These are phyloP conservation scores for Callaeas wilsoni DNA, from an alignment of 2,113 vertebrate species.

Conservation along the genomic window DNA sequence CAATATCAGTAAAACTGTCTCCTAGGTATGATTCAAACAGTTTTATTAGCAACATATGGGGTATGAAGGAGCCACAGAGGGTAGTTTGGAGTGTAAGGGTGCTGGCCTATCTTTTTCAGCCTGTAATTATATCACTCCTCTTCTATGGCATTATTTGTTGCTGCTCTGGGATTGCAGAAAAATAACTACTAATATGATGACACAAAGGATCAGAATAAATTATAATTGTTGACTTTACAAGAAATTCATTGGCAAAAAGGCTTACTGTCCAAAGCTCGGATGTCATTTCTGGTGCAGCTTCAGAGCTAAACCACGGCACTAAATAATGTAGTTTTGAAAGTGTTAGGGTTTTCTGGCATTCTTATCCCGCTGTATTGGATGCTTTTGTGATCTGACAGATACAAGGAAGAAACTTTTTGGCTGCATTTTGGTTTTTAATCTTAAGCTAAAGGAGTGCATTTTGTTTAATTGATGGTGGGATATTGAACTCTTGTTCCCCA, in stretches of 20 bases:
- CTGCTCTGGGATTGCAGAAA: constrained; percentile 69
- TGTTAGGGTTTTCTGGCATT: background rate
- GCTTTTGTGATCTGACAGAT: background rate
- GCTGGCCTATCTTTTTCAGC: constrained; percentile 67
- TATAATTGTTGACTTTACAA: constrained; percentile 65
- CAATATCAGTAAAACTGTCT: constrained; percentile 72
- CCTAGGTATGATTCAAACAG: constrained; percentile 73
- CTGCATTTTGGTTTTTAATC: background rate
- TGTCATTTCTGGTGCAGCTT: constrained; percentile 23
- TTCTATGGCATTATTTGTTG: constrained; percentile 69
- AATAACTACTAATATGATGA: constrained; percentile 66
- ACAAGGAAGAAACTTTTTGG: background rate
- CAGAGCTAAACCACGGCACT: background rate
- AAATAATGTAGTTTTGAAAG: background rate
- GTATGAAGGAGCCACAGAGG: constrained; percentile 70
- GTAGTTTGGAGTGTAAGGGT: constrained; percentile 68
- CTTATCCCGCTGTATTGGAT: background rate
- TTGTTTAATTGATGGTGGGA: background rate
- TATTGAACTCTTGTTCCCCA: constrained; percentile 17
- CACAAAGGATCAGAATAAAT: constrained; percentile 70
- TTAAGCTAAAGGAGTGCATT: background rate
- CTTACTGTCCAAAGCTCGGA: background rate
- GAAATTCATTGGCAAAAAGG: constrained; percentile 60
- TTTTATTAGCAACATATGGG: constrained; percentile 76
- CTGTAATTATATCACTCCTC: constrained; percentile 66